Evolutionary conservation across 2,888 invertebrate species (phyloP).

Genomic region (Hofmannophila pseudospretella): DNA sequence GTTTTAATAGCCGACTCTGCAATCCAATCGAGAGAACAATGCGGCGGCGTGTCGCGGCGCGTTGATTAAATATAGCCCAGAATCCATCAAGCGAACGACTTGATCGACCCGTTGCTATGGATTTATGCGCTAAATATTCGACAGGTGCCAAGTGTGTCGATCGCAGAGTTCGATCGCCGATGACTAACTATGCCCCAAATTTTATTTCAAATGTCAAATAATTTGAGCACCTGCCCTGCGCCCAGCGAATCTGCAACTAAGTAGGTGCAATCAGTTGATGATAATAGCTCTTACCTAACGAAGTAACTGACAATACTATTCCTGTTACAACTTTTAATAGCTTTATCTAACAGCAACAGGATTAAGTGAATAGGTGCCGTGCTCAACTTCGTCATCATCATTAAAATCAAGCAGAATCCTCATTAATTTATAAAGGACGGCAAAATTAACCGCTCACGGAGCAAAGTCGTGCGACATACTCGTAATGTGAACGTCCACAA

Average conservation of each 20-base stretch:
- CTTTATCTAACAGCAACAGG: no score
- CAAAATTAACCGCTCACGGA: slow-evolving; percentile 59
- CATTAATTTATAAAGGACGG: slow-evolving; percentile 59
- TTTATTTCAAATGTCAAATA: slow-evolving; percentile 77
- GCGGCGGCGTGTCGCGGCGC: slow-evolving; percentile 62
- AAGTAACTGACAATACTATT: no score
- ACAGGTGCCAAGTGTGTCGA: slow-evolving; percentile 79
- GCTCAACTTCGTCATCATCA: slow-evolving; percentile 3
- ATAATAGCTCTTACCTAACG: no score
- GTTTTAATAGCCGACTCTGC: slow-evolving; percentile 52
- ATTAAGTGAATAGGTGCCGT: no score
- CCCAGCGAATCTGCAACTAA: slow-evolving; percentile 14
- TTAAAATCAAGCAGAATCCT: slow-evolving; percentile 58
- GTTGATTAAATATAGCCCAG: slow-evolving; percentile 75
- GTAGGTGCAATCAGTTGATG: neutral
- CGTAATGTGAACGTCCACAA: slow-evolving; percentile 70
- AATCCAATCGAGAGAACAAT: slow-evolving; percentile 67
- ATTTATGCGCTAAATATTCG: slow-evolving; percentile 78
- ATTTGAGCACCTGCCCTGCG: slow-evolving; percentile 64
- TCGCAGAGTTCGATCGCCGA: slow-evolving; percentile 69
- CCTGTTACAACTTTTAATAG: no score
- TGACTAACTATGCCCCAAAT: slow-evolving; percentile 77
- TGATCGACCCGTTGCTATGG: slow-evolving; percentile 71
- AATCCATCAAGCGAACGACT: slow-evolving; percentile 67
- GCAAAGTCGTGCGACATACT: slow-evolving; percentile 55